Conservation (phyloP, 2,113 vertebrate genomes). For the Rhombomys opimus region DNA sequence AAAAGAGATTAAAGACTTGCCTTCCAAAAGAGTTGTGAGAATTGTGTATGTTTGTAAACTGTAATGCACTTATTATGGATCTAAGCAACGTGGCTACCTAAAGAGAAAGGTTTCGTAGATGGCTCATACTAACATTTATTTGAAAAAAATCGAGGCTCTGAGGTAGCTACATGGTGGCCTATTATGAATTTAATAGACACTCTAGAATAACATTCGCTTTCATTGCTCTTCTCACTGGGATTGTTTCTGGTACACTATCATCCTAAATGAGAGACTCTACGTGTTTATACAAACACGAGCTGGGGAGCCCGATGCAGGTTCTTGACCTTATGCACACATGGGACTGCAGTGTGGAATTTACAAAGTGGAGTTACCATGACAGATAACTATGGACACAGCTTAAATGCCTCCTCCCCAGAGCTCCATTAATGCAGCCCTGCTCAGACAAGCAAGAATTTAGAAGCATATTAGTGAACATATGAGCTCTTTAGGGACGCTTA, state of each 20-base stretch:
- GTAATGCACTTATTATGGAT: not conserved
- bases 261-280: not conserved
- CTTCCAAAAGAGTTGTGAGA: not conserved
- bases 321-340: slow-evolving; percentile 1
- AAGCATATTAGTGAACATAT: slow-evolving; percentile 35
- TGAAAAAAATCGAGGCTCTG: slow-evolving; percentile 13
- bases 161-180: not conserved
- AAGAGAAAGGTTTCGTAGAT: slow-evolving; percentile 25
- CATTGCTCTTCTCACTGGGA: not conserved
- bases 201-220: not conserved
- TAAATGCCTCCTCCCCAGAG: not conserved
- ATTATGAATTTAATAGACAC: not conserved
- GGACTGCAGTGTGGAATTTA: slow-evolving; percentile 50
- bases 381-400: slow-evolving; percentile 21
- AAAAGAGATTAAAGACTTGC: not conserved
- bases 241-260: not conserved
- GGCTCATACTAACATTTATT: not conserved
- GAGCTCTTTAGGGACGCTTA: slow-evolving; percentile 59
- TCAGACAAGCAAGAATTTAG: slow-evolving; percentile 48
- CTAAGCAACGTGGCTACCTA: not conserved
- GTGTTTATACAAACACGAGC: not conserved
- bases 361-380: not conserved
- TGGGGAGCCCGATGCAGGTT: not conserved
- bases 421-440: slow-evolving; percentile 28
- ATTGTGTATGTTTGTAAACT: not conserved